Conservation (phyloP, 2,113 vertebrate species). For the Myodes glareolus region DNA sequence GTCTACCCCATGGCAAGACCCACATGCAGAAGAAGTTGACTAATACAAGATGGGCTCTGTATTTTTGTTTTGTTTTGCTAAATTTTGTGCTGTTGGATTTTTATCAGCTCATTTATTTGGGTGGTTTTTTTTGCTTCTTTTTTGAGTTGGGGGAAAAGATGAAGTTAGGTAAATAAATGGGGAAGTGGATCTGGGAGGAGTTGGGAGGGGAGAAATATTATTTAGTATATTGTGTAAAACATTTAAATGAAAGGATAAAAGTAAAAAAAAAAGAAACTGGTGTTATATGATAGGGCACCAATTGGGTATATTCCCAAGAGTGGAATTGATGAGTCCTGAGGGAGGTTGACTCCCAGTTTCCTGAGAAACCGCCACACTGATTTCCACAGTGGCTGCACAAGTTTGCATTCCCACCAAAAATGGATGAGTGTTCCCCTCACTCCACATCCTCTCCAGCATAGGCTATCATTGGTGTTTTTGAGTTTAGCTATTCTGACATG, state of each 20-base stretch:
- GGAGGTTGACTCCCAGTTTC: too few species aligned
- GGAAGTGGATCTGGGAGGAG: background rate
- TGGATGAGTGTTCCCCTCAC: too few species aligned
- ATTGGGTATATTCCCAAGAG: too few species aligned
- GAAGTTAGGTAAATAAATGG: background rate
- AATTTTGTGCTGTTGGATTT: background rate
- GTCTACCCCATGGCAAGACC: accelerated
- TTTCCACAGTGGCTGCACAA: too few species aligned
- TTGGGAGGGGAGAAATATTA: background rate
- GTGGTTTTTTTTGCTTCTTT: background rate
- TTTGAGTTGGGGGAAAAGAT: background rate
- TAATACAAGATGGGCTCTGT: background rate
- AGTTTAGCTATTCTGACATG: too few species aligned
- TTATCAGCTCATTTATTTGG: background rate
- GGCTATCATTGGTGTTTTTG: too few species aligned
- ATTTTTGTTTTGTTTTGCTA: background rate
- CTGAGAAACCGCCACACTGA: too few species aligned
- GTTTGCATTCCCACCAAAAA: too few species aligned
- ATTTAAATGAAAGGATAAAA: background rate
- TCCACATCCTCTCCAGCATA: too few species aligned
- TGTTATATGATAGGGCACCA: too few species aligned
- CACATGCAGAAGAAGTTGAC: background rate
- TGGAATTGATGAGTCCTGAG: too few species aligned
- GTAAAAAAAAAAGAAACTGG: background rate
- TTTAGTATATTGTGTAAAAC: background rate